These are phyloP conservation scores for Tenebrosternarchus preto DNA, from an alignment of 2,113 vertebrate genomes.

Conservation along the genomic window DNA sequence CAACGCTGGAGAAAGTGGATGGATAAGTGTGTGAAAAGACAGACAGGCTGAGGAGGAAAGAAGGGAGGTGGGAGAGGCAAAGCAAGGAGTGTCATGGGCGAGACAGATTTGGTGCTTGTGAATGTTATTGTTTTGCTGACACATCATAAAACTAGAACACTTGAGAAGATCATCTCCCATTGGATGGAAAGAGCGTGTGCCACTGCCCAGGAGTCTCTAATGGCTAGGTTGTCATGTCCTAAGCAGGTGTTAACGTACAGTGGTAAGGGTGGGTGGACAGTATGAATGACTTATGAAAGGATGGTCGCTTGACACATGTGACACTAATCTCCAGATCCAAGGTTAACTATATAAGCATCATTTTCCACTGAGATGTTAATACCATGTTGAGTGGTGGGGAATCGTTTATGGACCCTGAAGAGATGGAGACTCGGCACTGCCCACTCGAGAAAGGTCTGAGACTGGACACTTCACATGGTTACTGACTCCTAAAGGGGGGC, in stretches of 20 bases:
- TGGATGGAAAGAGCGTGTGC: slow-evolving; percentile 12
- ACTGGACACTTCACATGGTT: slow-evolving; percentile 1
- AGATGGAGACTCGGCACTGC: slow-evolving; percentile 15
- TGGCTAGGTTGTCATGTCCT: background rate
- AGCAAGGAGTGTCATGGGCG: background rate
- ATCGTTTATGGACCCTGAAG: slow-evolving; percentile 36
- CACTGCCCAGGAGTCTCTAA: background rate
- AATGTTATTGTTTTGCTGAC: slow-evolving; percentile 22
- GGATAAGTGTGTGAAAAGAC: slow-evolving; percentile 49
- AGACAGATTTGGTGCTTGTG: slow-evolving; percentile 23
- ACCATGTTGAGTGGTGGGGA: slow-evolving; percentile 37
- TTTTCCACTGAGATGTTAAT: slow-evolving; percentile 40
- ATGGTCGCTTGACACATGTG: slow-evolving; percentile 28
- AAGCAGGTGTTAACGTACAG: slow-evolving; percentile 23
- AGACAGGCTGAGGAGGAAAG: slow-evolving; percentile 26
- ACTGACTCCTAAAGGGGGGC: background rate
- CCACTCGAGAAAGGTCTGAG: slow-evolving; percentile 7
- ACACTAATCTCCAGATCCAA: slow-evolving; percentile 29
- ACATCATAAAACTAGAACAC: slow-evolving; percentile 22
- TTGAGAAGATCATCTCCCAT: slow-evolving; percentile 26
- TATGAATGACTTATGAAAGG: slow-evolving; percentile 18
- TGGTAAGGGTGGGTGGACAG: slow-evolving; percentile 20
- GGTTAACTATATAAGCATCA: slow-evolving; percentile 47
- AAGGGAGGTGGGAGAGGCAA: background rate
- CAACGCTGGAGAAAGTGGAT: slow-evolving; percentile 40